Evolutionary conservation across 2,797 vertebrate species (phyloP).

Genomic region (Limnodromus scolopaceus): DNA sequence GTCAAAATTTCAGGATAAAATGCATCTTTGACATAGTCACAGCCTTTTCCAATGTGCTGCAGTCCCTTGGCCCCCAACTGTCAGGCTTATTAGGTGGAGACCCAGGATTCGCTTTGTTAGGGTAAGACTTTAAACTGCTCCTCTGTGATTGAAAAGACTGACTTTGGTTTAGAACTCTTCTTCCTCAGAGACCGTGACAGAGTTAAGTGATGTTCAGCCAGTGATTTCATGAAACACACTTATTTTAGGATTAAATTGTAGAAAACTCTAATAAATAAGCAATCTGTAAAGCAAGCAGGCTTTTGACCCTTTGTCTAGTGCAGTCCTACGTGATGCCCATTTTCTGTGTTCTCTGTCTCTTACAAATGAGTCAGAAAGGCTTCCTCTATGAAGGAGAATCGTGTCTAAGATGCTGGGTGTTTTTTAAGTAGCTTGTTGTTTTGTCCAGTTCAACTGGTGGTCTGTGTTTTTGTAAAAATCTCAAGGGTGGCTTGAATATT

Average conservation of each 20-base stretch:
- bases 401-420: not conserved
- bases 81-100: not conserved
- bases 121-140: not conserved
- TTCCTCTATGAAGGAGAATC: accelerated
- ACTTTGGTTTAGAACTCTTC: not conserved
- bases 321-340: not conserved
- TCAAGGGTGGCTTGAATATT: not conserved
- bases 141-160: not conserved
- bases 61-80: not conserved
- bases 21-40: not conserved
- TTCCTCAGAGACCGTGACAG: not conserved
- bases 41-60: not conserved
- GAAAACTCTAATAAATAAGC: not conserved
- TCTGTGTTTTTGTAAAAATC: not conserved
- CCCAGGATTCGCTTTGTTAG: not conserved
- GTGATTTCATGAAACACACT: not conserved
- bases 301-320: not conserved
- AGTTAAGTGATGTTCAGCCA: not conserved
- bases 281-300: not conserved
- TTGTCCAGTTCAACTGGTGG: not conserved
- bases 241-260: not conserved
- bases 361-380: not conserved
- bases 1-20: not conserved
- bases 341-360: not conserved
- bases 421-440: not conserved